A percentile compares a stretch with the other conserved stretches of the same genome.
Conservation (phyloP, 2,797 vertebrate species). For the Channallabes apus region DNA sequence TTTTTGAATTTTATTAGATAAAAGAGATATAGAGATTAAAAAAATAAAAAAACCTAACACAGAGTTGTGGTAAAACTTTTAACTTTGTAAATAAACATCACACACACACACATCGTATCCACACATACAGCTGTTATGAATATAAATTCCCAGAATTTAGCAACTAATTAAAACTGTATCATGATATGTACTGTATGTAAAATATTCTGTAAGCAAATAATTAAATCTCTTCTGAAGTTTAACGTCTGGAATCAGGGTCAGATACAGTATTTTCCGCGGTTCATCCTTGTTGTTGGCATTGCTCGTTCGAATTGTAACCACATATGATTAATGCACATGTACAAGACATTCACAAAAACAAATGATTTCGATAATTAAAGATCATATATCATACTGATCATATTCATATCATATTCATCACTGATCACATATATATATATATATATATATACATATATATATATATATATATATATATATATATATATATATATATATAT, state of each 20-base stretch:
- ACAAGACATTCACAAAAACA: neutral
- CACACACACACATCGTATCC: neutral
- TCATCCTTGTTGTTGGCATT: neutral
- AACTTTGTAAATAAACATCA: constrained; percentile 26
- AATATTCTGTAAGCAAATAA: neutral
- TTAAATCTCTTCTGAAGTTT: neutral
- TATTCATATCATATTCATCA: neutral
- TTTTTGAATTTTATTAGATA: constrained; percentile 44
- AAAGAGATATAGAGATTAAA: constrained; percentile 15
- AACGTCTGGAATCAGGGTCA: too few relatives aligned
- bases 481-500: neutral
- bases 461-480: too few relatives aligned
- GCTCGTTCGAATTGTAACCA: neutral
- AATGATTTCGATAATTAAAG: neutral
- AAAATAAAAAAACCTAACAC: neutral
- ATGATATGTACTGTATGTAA: too few relatives aligned
- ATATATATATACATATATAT: too few relatives aligned
- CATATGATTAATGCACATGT: neutral
- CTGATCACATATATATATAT: neutral
- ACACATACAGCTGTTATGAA: neutral
- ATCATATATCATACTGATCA: neutral
- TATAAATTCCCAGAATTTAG: neutral
- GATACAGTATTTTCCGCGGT: neutral
- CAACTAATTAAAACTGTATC: neutral
- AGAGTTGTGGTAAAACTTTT: constrained; percentile 27